Conservation (phyloP, 2,797 vertebrate genomes). For the Smutsia temminckii region DNA sequence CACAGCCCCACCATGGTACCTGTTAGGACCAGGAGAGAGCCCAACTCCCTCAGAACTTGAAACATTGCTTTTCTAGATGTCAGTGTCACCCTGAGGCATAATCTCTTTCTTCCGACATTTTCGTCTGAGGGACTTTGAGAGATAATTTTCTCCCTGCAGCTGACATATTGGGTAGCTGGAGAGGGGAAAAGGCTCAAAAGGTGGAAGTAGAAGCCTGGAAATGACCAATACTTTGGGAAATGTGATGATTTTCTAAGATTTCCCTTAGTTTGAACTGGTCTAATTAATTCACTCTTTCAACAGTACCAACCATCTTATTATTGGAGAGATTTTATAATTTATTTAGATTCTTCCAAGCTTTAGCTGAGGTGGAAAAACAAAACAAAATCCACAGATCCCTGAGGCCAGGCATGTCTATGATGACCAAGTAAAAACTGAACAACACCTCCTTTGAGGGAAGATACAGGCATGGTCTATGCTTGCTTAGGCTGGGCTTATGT, state of each 20-base stretch:
- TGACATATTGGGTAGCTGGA: neutral
- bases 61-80: neutral
- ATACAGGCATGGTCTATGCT: neutral
- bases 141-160: neutral
- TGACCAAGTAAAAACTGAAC: neutral
- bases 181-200: neutral
- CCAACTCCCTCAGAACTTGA: neutral
- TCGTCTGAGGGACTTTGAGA: neutral
- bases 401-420: neutral
- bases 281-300: constrained; percentile 75
- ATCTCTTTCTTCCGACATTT: neutral
- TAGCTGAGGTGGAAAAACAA: neutral
- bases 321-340: constrained; percentile 73
- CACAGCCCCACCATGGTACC: neutral
- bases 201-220: neutral
- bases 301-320: constrained; percentile 69
- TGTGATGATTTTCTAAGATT: constrained; percentile 2
- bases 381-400: neutral
- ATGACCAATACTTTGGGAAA: neutral
- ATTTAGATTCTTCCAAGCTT: constrained; percentile 55
- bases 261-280: constrained; percentile 68
- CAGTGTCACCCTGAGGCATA: neutral
- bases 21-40: neutral
- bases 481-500: neutral
- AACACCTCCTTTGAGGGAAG: neutral